Base-by-base conservation (phyloP, 2,888 invertebrate species). In the Mythimna impura region DNA sequence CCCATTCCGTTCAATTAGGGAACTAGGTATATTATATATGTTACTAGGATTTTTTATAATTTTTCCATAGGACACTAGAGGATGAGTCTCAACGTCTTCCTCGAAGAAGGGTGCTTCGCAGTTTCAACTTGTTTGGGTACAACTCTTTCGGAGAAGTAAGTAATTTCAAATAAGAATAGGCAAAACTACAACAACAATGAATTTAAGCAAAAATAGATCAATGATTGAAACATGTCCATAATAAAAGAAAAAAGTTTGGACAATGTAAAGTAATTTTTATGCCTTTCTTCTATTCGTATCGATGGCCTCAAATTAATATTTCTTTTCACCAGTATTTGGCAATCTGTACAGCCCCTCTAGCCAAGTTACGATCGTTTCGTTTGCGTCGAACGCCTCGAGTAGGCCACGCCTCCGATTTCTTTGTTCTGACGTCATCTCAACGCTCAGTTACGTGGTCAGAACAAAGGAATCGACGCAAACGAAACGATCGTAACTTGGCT, bases 61-160 rank as follows among this genome's bases (percentile, higher is more conserved):
- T 57, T 73, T 50, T 73, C 50, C 76, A 81, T 74, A 95, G 94
- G 79, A 78, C 83, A 20, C 90, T 94, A 65, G 90, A 91, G 20
- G 62, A 82, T 9, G 14, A 57, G 0, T 10, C 87, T 7, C 87
- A 90, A 0, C 91, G 94, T 2, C 78, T 76, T 9, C 91, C 94
- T 0, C 90, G 90, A 71, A 89, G 95, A 78, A 85, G 95, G 72
- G 64, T 89, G 6, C 69, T 90, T 30, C 81, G 88, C 14, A 73
- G 76, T 9, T 91, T 93, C 71, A 89, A 89, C 77, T 12, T 93
- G 6, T 94, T 77, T 66, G 87, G 89, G 76, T 96, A 93, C 79
- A 91, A 95, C 66, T 93, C 94, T 0, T 91, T 86, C 77, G 73
- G 72, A 55, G 77, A 86, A 0, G 95, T 95, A 80, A 92, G 94